Percentiles rank a stretch among this genome's conserved stretches.
Conservation (phyloP, 2,797 vertebrate species). For the Mionectes olivaceus region DNA sequence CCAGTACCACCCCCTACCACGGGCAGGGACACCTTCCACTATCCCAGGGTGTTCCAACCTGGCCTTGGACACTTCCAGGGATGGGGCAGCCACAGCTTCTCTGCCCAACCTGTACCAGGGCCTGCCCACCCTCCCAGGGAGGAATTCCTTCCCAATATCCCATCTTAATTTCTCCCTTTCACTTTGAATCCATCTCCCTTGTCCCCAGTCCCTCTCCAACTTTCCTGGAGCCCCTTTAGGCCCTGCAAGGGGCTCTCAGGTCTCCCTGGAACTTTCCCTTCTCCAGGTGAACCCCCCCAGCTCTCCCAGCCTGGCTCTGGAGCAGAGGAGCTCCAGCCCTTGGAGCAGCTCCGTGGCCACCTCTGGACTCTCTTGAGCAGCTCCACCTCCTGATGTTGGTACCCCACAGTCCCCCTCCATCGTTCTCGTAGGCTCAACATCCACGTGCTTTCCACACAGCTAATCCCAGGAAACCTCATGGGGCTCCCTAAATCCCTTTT, state of each 20-base stretch:
- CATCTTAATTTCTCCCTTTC: neutral
- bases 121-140: neutral
- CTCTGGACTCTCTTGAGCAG: too few relatives aligned
- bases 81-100: neutral
- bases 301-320: too few relatives aligned
- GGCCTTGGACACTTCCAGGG: neutral
- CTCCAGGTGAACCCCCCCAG: too few relatives aligned
- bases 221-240: too few relatives aligned
- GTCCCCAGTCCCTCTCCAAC: neutral
- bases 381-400: too few relatives aligned
- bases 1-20: neutral
- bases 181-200: neutral
- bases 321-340: too few relatives aligned
- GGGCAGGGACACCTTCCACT: neutral
- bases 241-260: too few relatives aligned
- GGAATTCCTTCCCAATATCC: neutral
- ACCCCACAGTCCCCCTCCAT: neutral
- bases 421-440: rapidly evolving
- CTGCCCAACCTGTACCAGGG: neutral
- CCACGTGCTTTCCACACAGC: rapidly evolving
- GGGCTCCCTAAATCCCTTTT: rapidly evolving
- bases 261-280: too few relatives aligned
- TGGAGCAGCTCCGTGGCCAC: too few relatives aligned
- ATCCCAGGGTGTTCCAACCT: rapidly evolving
- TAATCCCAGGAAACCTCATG: rapidly evolving